Conservation (phyloP, 2,113 vertebrate species). For the Poicephalus meyeri region DNA sequence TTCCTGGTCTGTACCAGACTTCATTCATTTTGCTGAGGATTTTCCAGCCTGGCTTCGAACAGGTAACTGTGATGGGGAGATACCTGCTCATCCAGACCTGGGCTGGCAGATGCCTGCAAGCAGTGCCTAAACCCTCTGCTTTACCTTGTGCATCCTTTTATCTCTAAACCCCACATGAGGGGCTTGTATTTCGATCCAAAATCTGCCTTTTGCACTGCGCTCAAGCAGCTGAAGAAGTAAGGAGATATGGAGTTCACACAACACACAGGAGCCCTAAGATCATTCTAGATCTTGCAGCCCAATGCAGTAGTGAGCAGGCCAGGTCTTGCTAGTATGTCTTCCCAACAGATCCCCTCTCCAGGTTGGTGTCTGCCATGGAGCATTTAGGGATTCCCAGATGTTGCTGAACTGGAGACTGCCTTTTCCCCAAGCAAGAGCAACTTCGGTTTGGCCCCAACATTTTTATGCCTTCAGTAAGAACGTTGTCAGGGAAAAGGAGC, state of each 20-base stretch:
- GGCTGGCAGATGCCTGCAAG: background rate
- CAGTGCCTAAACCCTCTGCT: background rate
- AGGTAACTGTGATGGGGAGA: background rate
- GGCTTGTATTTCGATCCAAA: background rate
- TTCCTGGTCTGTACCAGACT: background rate
- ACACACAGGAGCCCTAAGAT: background rate
- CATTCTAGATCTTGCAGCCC: background rate
- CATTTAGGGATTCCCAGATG: background rate
- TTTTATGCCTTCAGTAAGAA: background rate
- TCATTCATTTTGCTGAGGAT: background rate
- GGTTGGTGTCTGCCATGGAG: accelerated
- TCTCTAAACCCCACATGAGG: background rate
- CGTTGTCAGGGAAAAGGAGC: background rate
- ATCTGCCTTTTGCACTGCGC: background rate
- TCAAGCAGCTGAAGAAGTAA: background rate
- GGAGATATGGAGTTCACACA: background rate
- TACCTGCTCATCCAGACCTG: background rate
- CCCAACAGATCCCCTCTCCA: background rate
- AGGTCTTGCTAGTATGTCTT: background rate
- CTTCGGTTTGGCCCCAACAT: background rate
- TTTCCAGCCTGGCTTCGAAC: background rate
- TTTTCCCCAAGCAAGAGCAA: background rate
- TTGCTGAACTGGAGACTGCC: background rate
- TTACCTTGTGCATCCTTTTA: background rate
- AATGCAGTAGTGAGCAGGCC: background rate